Conservation (phyloP, 2,888 invertebrate genomes). For the Leucophora obtusa region DNA sequence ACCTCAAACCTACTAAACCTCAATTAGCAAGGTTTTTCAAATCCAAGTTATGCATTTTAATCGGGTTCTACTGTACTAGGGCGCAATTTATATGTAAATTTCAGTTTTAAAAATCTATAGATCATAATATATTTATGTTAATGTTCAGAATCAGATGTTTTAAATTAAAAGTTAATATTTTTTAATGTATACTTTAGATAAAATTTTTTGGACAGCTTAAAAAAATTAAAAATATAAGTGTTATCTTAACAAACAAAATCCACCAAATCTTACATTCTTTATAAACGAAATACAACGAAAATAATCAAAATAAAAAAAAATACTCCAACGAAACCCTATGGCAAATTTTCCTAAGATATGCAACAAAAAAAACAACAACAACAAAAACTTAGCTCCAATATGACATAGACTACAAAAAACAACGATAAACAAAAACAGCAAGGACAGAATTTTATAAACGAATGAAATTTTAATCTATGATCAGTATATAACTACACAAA, state of each 20-base stretch:
- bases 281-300: constrained; percentile 8
- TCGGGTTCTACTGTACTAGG: no score
- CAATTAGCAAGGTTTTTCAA: no score
- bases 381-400: neutral
- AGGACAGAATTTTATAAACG: constrained; percentile 14
- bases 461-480: constrained; percentile 4
- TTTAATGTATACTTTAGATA: no score
- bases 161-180: no score
- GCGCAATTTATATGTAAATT: no score
- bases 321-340: constrained; percentile 30
- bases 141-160: no score
- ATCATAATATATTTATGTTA: no score
- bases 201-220: no score
- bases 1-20: no score
- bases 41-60: no score
- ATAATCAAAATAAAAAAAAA: constrained; percentile 3
- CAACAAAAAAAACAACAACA: constrained; percentile 27
- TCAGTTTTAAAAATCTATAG: no score
- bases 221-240: neutral
- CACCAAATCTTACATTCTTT: constrained; percentile 20
- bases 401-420: constrained; percentile 19
- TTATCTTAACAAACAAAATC: neutral
- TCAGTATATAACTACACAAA: neutral
- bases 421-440: constrained; percentile 9
- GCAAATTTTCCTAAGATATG: constrained; percentile 28